Base-by-base conservation (phyloP, 2,888 invertebrate species). In the Drymonia ruficornis region DNA sequence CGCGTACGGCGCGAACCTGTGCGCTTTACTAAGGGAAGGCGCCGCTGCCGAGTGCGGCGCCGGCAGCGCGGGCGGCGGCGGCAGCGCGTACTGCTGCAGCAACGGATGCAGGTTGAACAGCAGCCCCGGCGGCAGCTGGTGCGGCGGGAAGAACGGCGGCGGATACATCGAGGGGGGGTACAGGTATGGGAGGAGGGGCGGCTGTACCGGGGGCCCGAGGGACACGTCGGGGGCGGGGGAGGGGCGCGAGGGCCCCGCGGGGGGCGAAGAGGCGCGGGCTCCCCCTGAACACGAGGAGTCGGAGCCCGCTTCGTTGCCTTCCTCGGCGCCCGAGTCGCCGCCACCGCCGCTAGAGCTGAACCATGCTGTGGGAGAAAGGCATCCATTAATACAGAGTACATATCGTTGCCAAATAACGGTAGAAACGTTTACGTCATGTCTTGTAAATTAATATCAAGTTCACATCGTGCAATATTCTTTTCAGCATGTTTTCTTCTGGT, bases 221-320 rank as follows among this genome's bases (percentile, higher is more conserved):
- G 98, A 98, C 62, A 98, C 98, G 91, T 98, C 98, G 18, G 98
- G 98, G 63, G 97, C 96, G 0, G 97, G 97, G 66, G 96, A 96
- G 67, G 95, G 89, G 56, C 93, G 74, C 65, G 94, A 94, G n/a
- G 95, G 94, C 0, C 94, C 94, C 9, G 91, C 77, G n/a, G 91
- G 81, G 65, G 93, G 90, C 67, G 94, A 86, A 87, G 94, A 70
- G 80, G 94, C 76, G 76, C 84, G 91, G 70, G 79, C 93, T 70
- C 89, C 95, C 86, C 96, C 96, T 9, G 96, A 96, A 82, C 96
- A 96, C 53, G 95, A 95, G 13, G 96, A 96, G 81, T 96, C 96
- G 40, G 96, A 96, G 63, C 95, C 95, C 51, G 95, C 95, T 53
- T 94, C 93, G 70, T 94, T 94, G 62, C 94, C 93, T 67, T 96